Evolutionary conservation across 2,888 invertebrate genomes (phyloP).

Genomic region (Palloptera scutellata): DNA sequence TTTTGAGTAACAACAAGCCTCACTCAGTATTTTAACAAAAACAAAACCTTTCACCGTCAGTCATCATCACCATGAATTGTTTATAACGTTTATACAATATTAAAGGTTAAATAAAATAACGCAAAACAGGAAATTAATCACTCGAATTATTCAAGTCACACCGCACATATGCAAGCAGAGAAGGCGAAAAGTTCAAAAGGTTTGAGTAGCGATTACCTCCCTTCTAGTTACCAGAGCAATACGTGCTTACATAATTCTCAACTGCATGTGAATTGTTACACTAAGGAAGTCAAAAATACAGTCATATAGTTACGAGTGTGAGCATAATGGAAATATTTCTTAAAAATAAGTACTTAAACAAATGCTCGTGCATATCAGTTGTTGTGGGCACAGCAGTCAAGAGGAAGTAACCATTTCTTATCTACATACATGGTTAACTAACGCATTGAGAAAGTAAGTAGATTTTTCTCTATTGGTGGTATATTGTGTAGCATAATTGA

Average conservation of each 20-base stretch:
- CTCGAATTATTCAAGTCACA: slow-evolving; percentile 14
- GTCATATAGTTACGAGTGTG: too few species aligned
- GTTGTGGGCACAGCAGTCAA: neutral
- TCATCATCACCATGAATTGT: neutral
- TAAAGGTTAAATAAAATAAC: slow-evolving; percentile 33
- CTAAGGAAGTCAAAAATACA: too few species aligned
- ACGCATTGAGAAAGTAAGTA: neutral
- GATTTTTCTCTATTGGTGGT: neutral
- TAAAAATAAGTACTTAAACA: too few species aligned
- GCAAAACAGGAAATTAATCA: slow-evolving; percentile 53
- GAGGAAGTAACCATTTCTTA: neutral
- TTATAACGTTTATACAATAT: slow-evolving; percentile 25
- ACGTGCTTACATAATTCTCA: too few species aligned
- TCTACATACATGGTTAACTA: neutral
- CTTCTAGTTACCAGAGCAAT: too few species aligned
- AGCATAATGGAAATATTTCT: too few species aligned
- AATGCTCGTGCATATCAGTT: too few species aligned
- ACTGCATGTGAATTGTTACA: too few species aligned
- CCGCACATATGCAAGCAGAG: slow-evolving; percentile 2
- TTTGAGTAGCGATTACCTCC: too few species aligned
- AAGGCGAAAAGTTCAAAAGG: slow-evolving; percentile 9
- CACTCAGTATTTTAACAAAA: too few species aligned
- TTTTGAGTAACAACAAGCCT: too few species aligned
- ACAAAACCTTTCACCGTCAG: too few species aligned
- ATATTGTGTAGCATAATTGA: neutral